These are phyloP conservation scores for Parotia lawesii DNA, from an alignment of 2,113 vertebrate genomes.

Conservation along the genomic window DNA sequence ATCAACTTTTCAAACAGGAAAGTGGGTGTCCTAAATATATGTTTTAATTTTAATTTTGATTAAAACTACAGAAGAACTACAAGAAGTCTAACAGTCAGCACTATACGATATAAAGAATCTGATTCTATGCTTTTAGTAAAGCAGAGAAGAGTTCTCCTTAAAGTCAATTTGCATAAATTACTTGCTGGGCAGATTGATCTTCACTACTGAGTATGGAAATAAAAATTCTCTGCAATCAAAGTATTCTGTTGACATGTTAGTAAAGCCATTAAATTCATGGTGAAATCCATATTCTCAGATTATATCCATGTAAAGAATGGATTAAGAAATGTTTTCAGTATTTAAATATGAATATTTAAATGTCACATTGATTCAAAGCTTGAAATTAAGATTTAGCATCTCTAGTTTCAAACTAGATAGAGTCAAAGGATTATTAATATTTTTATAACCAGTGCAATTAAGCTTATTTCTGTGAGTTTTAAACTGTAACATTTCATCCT, in stretches of 20 bases:
- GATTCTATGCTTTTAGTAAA: not conserved
- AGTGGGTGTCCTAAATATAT: not conserved
- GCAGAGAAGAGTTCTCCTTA: slow-evolving; percentile 1
- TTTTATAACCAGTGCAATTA: not conserved
- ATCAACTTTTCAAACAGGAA: not conserved
- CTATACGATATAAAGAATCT: not conserved
- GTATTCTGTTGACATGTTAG: not conserved
- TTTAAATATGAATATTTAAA: not conserved
- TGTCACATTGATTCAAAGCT: not conserved
- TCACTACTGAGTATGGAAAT: not conserved
- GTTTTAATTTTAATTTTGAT: not conserved
- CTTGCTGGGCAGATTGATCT: not conserved
- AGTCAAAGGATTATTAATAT: not conserved
- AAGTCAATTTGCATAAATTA: slow-evolving; percentile 14
- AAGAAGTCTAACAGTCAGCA: not conserved
- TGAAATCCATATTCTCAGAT: not conserved
- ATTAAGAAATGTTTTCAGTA: not conserved
- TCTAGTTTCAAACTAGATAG: not conserved
- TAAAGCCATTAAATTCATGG: not conserved
- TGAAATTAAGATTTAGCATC: not conserved
- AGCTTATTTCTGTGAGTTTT: not conserved
- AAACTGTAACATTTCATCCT: not conserved
- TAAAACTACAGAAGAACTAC: not conserved
- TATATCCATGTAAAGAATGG: not conserved
- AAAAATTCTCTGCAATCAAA: not conserved